Percentiles rank a stretch among this genome's conserved stretches.
Evolutionary conservation across 2,888 invertebrate genomes (phyloP).

Genomic region (Mantis religiosa): DNA sequence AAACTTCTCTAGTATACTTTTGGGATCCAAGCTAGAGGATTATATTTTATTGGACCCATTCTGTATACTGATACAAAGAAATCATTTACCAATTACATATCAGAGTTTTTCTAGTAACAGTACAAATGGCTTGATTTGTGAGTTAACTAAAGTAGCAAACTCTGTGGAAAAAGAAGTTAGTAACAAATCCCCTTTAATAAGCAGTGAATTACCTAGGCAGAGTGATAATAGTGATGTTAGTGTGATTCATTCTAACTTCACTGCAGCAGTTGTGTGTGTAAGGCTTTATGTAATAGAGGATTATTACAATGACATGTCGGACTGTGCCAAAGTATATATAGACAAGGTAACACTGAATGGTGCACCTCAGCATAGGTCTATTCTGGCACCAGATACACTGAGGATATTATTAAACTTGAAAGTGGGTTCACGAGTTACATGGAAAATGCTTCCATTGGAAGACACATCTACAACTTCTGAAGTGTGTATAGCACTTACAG

Average conservation of each 20-base stretch:
- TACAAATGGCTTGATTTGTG: constrained; percentile 33
- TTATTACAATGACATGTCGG: constrained; percentile 30
- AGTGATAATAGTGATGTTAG: not conserved
- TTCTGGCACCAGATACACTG: constrained; percentile 54
- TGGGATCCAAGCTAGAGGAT: not conserved
- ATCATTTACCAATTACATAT: constrained; percentile 33
- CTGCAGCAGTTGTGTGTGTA: constrained; percentile 20
- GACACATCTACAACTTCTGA: constrained; percentile 45
- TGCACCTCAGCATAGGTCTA: not conserved
- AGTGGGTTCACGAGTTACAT: constrained; percentile 53
- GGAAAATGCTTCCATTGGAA: constrained; percentile 47
- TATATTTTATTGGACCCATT: constrained; percentile 39
- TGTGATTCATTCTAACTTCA: too few species aligned
- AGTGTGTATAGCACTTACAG: constrained; percentile 49
- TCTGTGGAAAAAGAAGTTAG: constrained; percentile 17
- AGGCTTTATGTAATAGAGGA: constrained; percentile 38
- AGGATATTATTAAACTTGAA: constrained; percentile 53
- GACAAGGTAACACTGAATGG: not conserved
- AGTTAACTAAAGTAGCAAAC: constrained; percentile 36
- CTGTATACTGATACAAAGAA: constrained; percentile 43
- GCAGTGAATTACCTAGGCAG: not conserved
- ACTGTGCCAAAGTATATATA: not conserved
- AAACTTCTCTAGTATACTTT: not conserved
- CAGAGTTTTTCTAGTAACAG: constrained; percentile 1
- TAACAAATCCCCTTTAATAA: not conserved